Evolutionary conservation across 1,140 invertebrate species (phyloP), one percentile per base, ranked within the genome.

Genomic region (Physella acuta): DNA sequence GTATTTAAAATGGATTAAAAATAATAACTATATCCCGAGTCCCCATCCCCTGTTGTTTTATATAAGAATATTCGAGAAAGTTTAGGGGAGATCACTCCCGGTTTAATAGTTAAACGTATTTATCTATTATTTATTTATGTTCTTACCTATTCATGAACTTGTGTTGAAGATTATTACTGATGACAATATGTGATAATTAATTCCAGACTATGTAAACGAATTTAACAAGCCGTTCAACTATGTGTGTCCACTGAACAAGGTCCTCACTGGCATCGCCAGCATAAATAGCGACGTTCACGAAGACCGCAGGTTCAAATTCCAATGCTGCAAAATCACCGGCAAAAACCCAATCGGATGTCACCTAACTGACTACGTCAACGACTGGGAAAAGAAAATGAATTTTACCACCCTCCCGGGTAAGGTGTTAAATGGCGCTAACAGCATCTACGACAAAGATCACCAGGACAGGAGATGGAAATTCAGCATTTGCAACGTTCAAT

Each of bases 231-330:
- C 67, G 17, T 1, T 70, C 8, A 37, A 17, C 14, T 73, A 58
- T 49, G 56, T 61, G 53, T 73, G 72, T 28, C 56, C 72, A 20
- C 53, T 30, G n/a, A 49, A 63, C 0, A 66, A 53, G 0, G 53
- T 66, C 20, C 26, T 73, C 16, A 39, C 52, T 24, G 72, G 72
- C 14, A 67, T 73, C 2, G 1, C 17, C 31, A 73, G 72, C 55
- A 31, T 30, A 55, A 68, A 73, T 60, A 37, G 55, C 55, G 67
- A 73, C 72, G 1, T 5, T 0, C 0, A 17, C 16, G 72, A 73
- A 36, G 72, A 73, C 49, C 52, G 72, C 8, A 53, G 63, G n/a
- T 73, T 70, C 49, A 60, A 53, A 17, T 70, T 73, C 59, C 36
- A 66, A 14, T 73, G 72, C 56, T 73, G 72, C 31, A 24, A 44